Conservation (phyloP, 2,797 vertebrate species). For the Chiloscyllium punctatum region DNA sequence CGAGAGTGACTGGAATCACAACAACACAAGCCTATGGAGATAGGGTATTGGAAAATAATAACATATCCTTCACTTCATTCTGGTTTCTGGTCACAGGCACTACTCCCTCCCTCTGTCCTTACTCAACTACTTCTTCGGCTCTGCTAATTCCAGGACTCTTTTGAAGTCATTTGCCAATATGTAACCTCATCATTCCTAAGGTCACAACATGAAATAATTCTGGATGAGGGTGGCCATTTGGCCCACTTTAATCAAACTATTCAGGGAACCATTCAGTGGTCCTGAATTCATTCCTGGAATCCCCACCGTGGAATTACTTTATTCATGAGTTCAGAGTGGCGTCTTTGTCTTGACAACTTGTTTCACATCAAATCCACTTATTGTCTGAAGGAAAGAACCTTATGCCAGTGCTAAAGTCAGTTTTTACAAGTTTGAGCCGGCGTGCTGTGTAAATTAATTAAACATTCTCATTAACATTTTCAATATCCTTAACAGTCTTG, state of each 20-base stretch:
- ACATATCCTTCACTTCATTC: neutral
- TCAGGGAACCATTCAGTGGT: neutral
- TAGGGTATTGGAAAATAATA: neutral
- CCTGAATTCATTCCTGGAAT: too few species aligned
- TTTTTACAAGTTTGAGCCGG: too few species aligned
- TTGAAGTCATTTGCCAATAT: neutral
- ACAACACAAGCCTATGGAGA: neutral
- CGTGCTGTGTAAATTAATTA: too few species aligned
- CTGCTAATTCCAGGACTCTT: neutral
- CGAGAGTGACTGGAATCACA: neutral
- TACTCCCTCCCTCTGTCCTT: neutral
- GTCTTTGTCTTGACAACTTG: too few species aligned
- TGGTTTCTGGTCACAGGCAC: neutral
- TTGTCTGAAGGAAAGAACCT: too few species aligned
- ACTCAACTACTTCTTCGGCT: neutral
- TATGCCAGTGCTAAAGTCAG: too few species aligned
- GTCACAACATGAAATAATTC: neutral
- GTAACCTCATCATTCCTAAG: neutral
- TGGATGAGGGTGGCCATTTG: neutral
- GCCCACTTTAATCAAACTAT: neutral
- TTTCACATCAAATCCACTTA: too few species aligned
- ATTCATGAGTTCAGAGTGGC: too few species aligned
- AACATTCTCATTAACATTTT: too few species aligned
- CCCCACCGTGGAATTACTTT: neutral
- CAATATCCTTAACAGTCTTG: too few species aligned